Percentiles rank a stretch among this genome's conserved stretches.
Evolutionary conservation across 1,140 invertebrate genomes (phyloP).

Genomic region (Lycorma delicatula): DNA sequence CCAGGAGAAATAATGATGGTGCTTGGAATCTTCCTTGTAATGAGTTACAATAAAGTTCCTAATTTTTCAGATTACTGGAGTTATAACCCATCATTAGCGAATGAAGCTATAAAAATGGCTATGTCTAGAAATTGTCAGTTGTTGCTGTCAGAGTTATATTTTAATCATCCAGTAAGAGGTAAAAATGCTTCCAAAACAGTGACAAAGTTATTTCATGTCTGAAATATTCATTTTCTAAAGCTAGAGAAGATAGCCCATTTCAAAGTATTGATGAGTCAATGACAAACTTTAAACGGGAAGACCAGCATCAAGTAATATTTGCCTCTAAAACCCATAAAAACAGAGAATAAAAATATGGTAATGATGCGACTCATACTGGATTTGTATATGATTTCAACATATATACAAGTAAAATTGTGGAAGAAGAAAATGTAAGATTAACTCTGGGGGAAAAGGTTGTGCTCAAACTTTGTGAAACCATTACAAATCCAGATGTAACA

Average conservation of each 20-base stretch:
- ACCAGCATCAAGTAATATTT: not conserved
- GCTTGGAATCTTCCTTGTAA: not conserved
- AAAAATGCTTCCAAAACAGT: constrained; percentile 21
- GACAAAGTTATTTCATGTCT: constrained; percentile 23
- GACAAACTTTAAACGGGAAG: not conserved
- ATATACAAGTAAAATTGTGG: not conserved
- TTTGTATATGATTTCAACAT: not conserved
- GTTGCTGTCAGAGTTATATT: constrained; percentile 27
- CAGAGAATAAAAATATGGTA: too few relatives aligned
- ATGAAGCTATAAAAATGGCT: constrained; percentile 25
- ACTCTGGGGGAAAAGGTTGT: not conserved
- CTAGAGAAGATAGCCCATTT: too few relatives aligned
- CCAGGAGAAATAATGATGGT: constrained; percentile 11
- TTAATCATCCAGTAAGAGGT: constrained; percentile 22
- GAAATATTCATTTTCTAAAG: constrained; percentile 20
- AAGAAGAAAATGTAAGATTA: not conserved
- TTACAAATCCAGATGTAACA: not conserved
- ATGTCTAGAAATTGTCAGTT: constrained; percentile 22
- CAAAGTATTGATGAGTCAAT: not conserved
- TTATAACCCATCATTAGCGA: constrained; percentile 24
- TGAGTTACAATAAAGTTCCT: constrained; percentile 11
- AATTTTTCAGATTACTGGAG: constrained; percentile 16
- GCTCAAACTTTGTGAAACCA: not conserved
- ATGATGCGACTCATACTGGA: not conserved
- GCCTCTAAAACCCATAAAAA: not conserved